Base-by-base conservation (phyloP, 2,888 invertebrate species). In the Plutella xylostella region DNA sequence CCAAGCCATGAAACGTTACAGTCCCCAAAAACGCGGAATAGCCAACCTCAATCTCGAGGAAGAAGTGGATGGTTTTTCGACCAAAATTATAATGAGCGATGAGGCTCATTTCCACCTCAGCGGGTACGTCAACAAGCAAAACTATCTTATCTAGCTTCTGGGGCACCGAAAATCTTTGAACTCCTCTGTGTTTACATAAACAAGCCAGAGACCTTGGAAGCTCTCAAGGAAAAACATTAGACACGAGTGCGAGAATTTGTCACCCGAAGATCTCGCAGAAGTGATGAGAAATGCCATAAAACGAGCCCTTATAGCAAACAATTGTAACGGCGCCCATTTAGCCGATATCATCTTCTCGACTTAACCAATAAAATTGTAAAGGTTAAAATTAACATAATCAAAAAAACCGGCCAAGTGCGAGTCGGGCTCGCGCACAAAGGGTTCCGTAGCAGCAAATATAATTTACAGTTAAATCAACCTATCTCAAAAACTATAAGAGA, bases 81-180 rank as follows among this genome's bases (percentile, higher is more conserved):
- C 37, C 17, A 37, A 37, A 37, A 17, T 37, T 18, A 37, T 37
- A 15, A 37, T 37, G 37, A 37, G 37, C 15, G 33, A 33, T 33
- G 33, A 41, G 25, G 41, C 22, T 15, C 41, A 41, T 22, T 25
- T 11, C 41, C 42, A 43, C 21, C 43, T 33, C 35, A 50, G 40
- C 47, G 47, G 46, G 21, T 43, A 43, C 34, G 19, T 43, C 35
- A 43, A 43, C 35, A 43, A 43, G 35, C 43, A 43, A 43, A 49
- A 50, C 38, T 42, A 43, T 49, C 38, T n/a, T n/a, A n/a, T n/a
- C n/a, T n/a, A n/a, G 44, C 34, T 50, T 52, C 45, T 53, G 49
- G 41, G 46, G 45, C 42, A 52, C 48, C 14, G 48, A 51, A 45
- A 52, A 52, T 49, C 47, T 45, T 33, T 46, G 42, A 45, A 37